phyloP scores from a whole-genome alignment of 2,888 invertebrate genomes.

The Enoplolaimus lenunculus region DNA sequence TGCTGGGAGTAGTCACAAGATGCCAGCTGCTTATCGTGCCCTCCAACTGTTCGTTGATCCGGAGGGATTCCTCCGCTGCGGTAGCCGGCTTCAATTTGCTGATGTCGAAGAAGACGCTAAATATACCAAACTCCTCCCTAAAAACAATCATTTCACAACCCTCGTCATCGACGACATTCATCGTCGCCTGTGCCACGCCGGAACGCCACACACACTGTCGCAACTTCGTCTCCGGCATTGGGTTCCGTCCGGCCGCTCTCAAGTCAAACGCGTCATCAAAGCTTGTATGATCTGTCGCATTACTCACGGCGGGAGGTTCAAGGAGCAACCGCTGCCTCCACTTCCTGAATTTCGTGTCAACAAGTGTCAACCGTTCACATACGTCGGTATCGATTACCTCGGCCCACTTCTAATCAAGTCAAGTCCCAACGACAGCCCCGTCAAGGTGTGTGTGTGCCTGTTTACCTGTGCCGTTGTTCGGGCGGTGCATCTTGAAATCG shows the following conservation, averaged over 20 bases:
- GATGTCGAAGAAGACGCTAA: conserved; percentile 1
- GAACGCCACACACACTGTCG: conserved; percentile 16
- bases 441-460: conserved; percentile 36
- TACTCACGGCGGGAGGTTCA: neutral
- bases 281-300: neutral
- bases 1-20: conserved; percentile 1
- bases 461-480: conserved; percentile 42
- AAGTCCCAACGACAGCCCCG: conserved; percentile 27
- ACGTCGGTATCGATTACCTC: conserved; percentile 38
- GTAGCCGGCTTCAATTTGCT: neutral
- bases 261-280: conserved; percentile 15
- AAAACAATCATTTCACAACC: conserved; percentile 6
- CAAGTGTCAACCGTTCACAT: neutral
- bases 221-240: conserved; percentile 20
- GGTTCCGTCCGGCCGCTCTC: conserved; percentile 15
- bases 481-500: conserved; percentile 41
- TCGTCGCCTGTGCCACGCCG: conserved; percentile 14
- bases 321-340: neutral
- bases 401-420: conserved; percentile 37
- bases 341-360: neutral
- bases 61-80: neutral
- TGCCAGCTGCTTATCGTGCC: neutral
- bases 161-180: conserved; percentile 3
- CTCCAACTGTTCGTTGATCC: neutral
- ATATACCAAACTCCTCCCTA: conserved; percentile 4